These are phyloP conservation scores for Sapajus apella DNA, from an alignment of 2,113 vertebrate species.

Conservation along the genomic window DNA sequence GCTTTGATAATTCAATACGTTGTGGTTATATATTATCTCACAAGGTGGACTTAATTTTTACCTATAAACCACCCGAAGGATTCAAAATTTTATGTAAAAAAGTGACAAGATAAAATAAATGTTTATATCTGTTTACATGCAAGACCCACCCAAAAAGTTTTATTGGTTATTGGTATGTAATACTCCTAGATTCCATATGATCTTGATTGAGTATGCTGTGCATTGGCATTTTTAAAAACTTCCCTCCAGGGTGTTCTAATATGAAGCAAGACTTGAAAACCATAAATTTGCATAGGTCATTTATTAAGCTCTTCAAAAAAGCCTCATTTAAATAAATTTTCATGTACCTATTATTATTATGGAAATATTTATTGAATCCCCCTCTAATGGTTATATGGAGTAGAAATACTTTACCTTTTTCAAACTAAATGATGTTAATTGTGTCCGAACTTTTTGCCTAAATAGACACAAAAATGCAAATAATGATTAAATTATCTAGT, in stretches of 20 bases:
- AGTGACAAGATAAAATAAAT: background rate
- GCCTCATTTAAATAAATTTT: background rate
- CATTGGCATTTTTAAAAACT: background rate
- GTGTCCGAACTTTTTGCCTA: background rate
- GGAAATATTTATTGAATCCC: background rate
- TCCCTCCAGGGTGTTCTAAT: background rate
- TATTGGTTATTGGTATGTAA: background rate
- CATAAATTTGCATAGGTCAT: background rate
- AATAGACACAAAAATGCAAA: background rate
- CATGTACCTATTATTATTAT: background rate
- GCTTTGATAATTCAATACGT: background rate
- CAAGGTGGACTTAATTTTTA: background rate
- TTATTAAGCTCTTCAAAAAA: background rate
- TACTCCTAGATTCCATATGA: background rate
- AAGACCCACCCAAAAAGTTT: background rate
- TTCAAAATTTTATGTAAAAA: background rate
- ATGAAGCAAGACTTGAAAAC: background rate
- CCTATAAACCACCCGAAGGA: background rate
- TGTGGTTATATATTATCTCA: background rate
- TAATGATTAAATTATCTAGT: background rate
- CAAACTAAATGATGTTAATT: background rate
- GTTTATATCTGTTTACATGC: background rate
- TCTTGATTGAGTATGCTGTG: background rate
- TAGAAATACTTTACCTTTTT: background rate
- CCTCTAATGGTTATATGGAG: background rate